Percentiles rank a stretch among this genome's conserved stretches.
These are phyloP conservation scores for Caenorhabditis sp. DNA, from an alignment of 2,888 invertebrate genomes.

Conservation along the genomic window DNA sequence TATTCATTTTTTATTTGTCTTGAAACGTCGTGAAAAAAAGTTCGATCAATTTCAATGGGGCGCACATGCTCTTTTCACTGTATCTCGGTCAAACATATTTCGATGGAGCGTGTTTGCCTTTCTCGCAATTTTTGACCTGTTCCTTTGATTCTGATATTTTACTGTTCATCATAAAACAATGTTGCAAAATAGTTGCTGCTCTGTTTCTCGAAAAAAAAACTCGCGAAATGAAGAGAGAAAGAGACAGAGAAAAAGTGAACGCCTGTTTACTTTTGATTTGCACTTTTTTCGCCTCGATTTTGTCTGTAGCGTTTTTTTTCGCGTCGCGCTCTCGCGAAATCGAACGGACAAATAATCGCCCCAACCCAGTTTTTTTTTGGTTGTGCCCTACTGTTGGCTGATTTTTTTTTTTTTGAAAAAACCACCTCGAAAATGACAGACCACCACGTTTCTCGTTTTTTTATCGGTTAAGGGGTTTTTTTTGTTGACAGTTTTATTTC, in stretches of 20 bases:
- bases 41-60: no score
- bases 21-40: no score
- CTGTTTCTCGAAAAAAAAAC: slow-evolving; percentile 6
- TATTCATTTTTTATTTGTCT: no score
- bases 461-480: neutral
- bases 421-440: no score
- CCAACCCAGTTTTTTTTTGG: neutral
- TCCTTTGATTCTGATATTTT: no score
- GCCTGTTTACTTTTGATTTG: slow-evolving; percentile 7
- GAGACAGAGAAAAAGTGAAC: slow-evolving; percentile 4
- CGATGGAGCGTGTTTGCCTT: no score
- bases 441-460: neutral
- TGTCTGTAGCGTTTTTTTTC: no score
- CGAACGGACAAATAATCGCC: neutral
- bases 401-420: no score
- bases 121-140: no score
- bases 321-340: neutral
- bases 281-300: neutral
- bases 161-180: neutral
- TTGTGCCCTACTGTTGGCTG: no score
- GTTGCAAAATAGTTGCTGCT: neutral
- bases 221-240: neutral
- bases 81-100: no score
- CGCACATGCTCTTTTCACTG: no score
- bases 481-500: neutral